These are phyloP conservation scores for Peromyscus melanophrys DNA, from an alignment of 2,797 vertebrate species.

Conservation along the genomic window DNA sequence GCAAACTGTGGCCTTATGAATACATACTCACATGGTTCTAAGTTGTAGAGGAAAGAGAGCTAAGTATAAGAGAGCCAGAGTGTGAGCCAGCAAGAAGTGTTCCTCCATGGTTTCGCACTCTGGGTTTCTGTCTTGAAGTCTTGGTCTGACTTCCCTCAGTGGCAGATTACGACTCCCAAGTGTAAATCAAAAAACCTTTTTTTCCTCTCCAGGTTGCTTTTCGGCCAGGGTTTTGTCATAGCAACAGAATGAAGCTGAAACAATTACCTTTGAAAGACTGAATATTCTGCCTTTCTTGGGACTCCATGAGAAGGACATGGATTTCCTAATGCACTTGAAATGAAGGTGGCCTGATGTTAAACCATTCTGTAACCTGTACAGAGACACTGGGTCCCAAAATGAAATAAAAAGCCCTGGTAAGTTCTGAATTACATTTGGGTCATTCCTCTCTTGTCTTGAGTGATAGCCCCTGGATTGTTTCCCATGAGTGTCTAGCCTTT, in stretches of 20 bases:
- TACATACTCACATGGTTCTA: neutral
- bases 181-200: neutral
- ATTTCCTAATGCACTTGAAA: neutral
- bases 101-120: neutral
- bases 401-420: neutral
- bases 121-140: no score
- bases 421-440: neutral
- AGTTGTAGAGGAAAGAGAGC: neutral
- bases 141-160: neutral
- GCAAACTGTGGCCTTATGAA: neutral
- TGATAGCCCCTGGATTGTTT: neutral
- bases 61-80: neutral
- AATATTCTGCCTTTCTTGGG: neutral
- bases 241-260: neutral
- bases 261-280: neutral
- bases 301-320: neutral
- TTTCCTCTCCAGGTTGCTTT: neutral
- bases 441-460: neutral
- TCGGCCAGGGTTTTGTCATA: neutral
- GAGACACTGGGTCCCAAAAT: neutral
- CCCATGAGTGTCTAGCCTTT: neutral
- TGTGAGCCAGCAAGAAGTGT: neutral
- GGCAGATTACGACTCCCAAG: neutral
- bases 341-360: neutral
- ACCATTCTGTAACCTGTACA: neutral